Evolutionary conservation across 2,888 invertebrate species (phyloP).

Genomic region (Hyposoter dolosus): DNA sequence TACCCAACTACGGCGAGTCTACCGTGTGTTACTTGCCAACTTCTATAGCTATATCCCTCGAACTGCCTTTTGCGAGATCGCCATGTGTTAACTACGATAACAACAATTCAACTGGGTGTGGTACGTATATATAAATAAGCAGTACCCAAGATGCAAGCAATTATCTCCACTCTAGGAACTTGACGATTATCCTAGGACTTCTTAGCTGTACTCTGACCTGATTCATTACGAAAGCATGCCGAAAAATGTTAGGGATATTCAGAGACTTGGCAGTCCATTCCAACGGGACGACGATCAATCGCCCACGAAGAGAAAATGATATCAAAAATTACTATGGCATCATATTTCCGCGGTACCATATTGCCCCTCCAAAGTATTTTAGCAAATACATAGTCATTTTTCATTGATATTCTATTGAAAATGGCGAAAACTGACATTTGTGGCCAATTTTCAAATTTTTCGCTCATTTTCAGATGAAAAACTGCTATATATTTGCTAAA

Average conservation of each 20-base stretch:
- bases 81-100: slow-evolving; percentile 39
- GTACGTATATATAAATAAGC: slow-evolving; percentile 26
- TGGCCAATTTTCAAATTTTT: no score
- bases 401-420: no score
- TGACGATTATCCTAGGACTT: slow-evolving; percentile 45
- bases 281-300: neutral
- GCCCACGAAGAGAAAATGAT: no score
- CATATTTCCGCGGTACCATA: no score
- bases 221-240: slow-evolving; percentile 17
- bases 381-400: no score
- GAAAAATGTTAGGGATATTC: neutral
- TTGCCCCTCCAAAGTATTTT: no score
- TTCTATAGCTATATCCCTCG: slow-evolving; percentile 25
- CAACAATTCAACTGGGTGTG: slow-evolving; percentile 63
- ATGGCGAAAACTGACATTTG: no score
- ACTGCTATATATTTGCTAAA: no score
- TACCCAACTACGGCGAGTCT: slow-evolving; percentile 11
- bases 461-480: no score
- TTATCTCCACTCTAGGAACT: slow-evolving; percentile 38
- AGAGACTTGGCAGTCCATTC: neutral
- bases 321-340: no score
- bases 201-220: slow-evolving; percentile 61
- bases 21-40: slow-evolving; percentile 18
- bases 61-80: slow-evolving; percentile 2
- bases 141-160: slow-evolving; percentile 38